phyloP scores from a whole-genome alignment of 2,113 vertebrate species.

The Gambusia holbrooki region DNA sequence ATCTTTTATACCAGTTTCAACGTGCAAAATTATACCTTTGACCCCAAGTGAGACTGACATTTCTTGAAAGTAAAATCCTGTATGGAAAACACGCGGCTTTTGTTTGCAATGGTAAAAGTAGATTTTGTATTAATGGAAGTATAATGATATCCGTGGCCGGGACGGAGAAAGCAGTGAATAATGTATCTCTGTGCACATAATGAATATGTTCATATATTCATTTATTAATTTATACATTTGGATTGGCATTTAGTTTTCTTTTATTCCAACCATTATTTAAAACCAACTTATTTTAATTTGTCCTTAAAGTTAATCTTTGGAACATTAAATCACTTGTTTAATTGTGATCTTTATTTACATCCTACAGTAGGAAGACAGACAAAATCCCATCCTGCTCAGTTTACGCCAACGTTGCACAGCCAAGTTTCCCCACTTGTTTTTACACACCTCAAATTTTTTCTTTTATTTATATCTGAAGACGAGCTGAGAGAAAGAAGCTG shows the following conservation, averaged over 20 bases:
- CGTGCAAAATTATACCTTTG: slow-evolving; percentile 77
- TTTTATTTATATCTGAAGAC: slow-evolving; percentile 16
- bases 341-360: not conserved
- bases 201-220: slow-evolving; percentile 76
- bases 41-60: slow-evolving; percentile 75
- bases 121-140: slow-evolving; percentile 77
- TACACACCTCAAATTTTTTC: not conserved
- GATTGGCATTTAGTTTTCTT: slow-evolving; percentile 47
- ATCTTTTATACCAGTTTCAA: slow-evolving; percentile 76
- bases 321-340: not conserved
- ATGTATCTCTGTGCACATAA: slow-evolving; percentile 75
- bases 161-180: slow-evolving; percentile 69
- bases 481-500: not conserved
- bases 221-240: slow-evolving; percentile 76
- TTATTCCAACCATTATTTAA: slow-evolving; percentile 33
- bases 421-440: not conserved
- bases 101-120: slow-evolving; percentile 75
- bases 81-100: slow-evolving; percentile 40
- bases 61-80: slow-evolving; percentile 75
- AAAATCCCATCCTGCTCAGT: not conserved
- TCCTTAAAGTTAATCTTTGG: slow-evolving; percentile 1
- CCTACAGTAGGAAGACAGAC: not conserved
- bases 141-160: slow-evolving; percentile 70
- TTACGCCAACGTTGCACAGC: not conserved
- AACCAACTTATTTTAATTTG: slow-evolving; percentile 1